Percentiles rank a stretch among this genome's conserved stretches.
These are phyloP conservation scores for Tetramorium simillimum DNA, from an alignment of 1,140 invertebrate genomes.

Conservation along the genomic window DNA sequence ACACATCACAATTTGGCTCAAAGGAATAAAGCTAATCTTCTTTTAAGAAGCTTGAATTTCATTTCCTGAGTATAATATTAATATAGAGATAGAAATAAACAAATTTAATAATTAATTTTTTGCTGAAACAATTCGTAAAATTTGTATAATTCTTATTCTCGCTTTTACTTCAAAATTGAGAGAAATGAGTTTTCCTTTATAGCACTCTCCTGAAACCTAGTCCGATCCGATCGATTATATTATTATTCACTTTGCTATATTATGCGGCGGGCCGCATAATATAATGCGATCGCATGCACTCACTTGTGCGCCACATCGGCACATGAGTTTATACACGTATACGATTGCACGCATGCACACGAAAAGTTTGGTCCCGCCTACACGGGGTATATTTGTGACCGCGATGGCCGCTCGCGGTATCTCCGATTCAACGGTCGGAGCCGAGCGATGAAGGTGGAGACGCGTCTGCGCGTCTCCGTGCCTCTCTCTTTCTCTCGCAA, in stretches of 20 bases:
- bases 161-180: neutral
- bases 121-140: neutral
- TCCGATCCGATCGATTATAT: neutral
- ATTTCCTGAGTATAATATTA: neutral
- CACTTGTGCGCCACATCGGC: neutral
- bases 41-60: neutral
- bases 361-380: conserved; percentile 82
- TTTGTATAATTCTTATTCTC: neutral
- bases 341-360: conserved; percentile 6
- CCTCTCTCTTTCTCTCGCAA: conserved; percentile 65
- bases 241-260: neutral
- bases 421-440: conserved; percentile 75
- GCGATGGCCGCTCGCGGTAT: conserved; percentile 84
- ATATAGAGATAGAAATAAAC: neutral
- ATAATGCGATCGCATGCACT: neutral
- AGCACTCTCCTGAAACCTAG: neutral
- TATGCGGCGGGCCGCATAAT: neutral
- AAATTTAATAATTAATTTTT: neutral
- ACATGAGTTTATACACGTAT: neutral
- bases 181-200: neutral
- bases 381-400: conserved; percentile 81
- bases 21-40: neutral
- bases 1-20: neutral
- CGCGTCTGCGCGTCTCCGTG: conserved; percentile 79
- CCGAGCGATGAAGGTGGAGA: conserved; percentile 81